Evolutionary conservation across 2,888 invertebrate species (phyloP), one percentile per base, ranked within the genome.

Genomic region (Theretra japonica): DNA sequence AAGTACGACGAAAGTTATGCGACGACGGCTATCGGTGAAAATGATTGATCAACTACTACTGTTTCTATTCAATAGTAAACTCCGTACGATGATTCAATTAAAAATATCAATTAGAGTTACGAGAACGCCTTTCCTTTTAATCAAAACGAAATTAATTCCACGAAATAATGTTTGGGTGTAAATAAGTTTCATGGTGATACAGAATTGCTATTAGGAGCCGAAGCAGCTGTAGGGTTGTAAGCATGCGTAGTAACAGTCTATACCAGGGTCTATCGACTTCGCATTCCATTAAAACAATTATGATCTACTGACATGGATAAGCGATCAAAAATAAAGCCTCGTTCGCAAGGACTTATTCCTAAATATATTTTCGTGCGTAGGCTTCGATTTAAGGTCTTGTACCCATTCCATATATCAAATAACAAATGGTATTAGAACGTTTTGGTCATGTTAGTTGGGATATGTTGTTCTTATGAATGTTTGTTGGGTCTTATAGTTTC

Each of bases 1-100:
- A 88, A 88, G 88, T 86, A 81, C 83, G 81, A 82, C 78, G 82
- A 87, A 86, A 82, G 85, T 83, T 80, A 80, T 80, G 79, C 65
- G 65, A 76, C 74, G 77, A 75, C 74, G 77, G 72, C 76, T 77
- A 80, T 75, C 74, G 76, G 81, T 81, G 85, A 86, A 85, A 88
- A 87, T 87, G 84, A 88, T 87, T 81, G 85, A 89, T 87, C 83
- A 80, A 76, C 77, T 70, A 78, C 82, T 83, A 83, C 83, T 83
- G 86, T 83, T 82, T 81, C 82, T 80, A 75, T 81, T 79, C 78
- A 81, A 79, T 76, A 72, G 75, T 73, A 74, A 78, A 77, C 70
- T 71, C 73, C 79, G 76, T 75, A 73, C 76, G 82, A 83, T 82
- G 81, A 82, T 83, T 82, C 79, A 83, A 85, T 83, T 84, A 83